Conservation (phyloP, 2,888 invertebrate genomes). For the Caenorhabditis zanzibari region DNA sequence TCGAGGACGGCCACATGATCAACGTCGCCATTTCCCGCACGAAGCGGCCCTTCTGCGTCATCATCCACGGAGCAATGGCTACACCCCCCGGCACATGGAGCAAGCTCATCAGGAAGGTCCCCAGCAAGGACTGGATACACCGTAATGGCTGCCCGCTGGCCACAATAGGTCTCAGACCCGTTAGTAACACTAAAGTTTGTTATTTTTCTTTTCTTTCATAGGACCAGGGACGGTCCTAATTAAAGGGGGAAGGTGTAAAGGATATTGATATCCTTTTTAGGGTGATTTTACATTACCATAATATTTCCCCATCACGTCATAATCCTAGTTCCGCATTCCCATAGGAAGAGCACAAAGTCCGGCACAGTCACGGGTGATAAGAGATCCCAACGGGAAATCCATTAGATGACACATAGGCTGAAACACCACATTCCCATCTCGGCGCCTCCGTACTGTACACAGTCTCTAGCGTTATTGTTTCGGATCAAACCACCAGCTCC, state of each 20-base stretch:
- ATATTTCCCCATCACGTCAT: background rate
- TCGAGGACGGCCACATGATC: background rate
- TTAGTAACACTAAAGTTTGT: no score
- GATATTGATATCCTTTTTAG: no score
- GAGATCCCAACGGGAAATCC: background rate
- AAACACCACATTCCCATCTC: background rate
- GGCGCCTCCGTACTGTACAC: background rate
- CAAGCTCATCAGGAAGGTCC: background rate
- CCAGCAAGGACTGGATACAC: background rate
- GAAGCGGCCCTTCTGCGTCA: background rate
- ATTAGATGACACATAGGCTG: background rate
- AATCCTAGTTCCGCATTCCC: background rate
- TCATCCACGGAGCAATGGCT: background rate
- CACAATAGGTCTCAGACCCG: background rate
- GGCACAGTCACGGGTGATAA: background rate
- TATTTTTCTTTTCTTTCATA: no score
- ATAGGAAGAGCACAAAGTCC: background rate
- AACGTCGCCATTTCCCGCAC: background rate
- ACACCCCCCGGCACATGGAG: background rate
- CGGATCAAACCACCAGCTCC: background rate
- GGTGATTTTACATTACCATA: no score
- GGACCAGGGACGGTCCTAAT: no score
- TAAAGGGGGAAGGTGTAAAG: no score
- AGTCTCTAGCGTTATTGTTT: background rate
- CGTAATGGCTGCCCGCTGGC: background rate